Evolutionary conservation across 2,888 invertebrate genomes (phyloP).

Genomic region (Macrophya alboannulata): DNA sequence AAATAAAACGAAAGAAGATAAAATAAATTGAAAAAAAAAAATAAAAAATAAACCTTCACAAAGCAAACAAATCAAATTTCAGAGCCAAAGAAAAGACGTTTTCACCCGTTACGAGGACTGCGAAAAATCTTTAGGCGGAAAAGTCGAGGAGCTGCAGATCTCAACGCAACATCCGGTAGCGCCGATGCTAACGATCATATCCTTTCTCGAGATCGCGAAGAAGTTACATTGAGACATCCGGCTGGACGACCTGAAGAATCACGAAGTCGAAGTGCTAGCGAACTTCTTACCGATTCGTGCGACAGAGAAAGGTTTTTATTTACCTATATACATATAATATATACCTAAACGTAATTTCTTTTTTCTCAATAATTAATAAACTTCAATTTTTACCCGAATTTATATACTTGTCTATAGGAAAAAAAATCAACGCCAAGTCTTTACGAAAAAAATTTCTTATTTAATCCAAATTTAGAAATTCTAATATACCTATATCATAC

Average conservation of each 20-base stretch:
- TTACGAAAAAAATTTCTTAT: not conserved
- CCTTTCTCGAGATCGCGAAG: conserved; percentile 77
- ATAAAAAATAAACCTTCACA: not conserved
- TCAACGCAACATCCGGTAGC: conserved; percentile 66
- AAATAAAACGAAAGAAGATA: not conserved
- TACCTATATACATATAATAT: not conserved
- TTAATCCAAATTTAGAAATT: not conserved
- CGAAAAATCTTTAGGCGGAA: conserved; percentile 88
- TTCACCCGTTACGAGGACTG: conserved; percentile 84
- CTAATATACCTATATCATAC: not conserved
- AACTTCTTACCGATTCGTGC: conserved; percentile 83
- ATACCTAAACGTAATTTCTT: not conserved
- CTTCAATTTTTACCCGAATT: not conserved
- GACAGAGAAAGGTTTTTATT: conserved; percentile 73
- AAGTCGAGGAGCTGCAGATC: conserved; percentile 80
- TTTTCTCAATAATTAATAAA: not conserved
- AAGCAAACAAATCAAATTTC: conserved; percentile 60
- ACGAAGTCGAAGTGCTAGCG: conserved; percentile 85
- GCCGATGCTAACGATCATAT: conserved; percentile 67
- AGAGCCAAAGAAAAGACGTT: conserved; percentile 84
- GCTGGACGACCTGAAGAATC: conserved; percentile 76
- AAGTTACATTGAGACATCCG: conserved; percentile 81
- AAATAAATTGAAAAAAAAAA: not conserved
- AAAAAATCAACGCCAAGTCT: not conserved
- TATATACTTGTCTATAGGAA: not conserved